Percentiles rank a stretch among this genome's conserved stretches.
These are phyloP conservation scores for Tinamus guttatus DNA, from an alignment of 2,113 vertebrate species.

Conservation along the genomic window DNA sequence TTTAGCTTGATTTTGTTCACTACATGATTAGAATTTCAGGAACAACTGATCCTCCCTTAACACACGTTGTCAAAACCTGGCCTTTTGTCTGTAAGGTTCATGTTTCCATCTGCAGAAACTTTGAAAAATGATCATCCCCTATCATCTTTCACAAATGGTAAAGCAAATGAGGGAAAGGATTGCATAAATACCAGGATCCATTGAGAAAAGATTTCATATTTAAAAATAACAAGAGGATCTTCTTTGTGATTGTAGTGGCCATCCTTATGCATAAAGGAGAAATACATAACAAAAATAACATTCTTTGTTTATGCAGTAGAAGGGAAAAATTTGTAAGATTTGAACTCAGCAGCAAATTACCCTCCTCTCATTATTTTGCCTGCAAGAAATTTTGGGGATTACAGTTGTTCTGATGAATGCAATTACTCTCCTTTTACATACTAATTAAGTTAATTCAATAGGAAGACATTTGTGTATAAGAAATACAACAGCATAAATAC, in stretches of 20 bases:
- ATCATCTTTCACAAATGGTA: too few relatives aligned
- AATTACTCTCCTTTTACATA: neutral
- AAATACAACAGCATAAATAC: neutral
- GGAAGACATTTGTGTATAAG: neutral
- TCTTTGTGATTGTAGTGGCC: neutral
- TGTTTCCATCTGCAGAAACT: too few relatives aligned
- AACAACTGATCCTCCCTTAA: too few relatives aligned
- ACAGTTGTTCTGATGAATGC: neutral
- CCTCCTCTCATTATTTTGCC: neutral
- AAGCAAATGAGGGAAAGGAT: neutral
- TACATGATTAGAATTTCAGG: too few relatives aligned
- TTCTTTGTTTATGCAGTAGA: neutral
- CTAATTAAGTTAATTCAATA: neutral
- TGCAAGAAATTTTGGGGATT: neutral
- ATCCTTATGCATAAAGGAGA: neutral
- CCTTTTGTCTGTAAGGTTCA: too few relatives aligned
- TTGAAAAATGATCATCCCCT: too few relatives aligned
- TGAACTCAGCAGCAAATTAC: neutral
- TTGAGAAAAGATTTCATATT: neutral
- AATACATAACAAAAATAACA: neutral
- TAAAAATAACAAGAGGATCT: neutral
- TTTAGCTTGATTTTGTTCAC: too few relatives aligned
- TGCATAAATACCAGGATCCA: neutral
- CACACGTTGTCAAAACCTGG: too few relatives aligned
- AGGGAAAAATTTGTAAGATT: neutral